These are phyloP conservation scores for Leptopilina drosophilae DNA, from an alignment of 2,888 invertebrate species.

Conservation along the genomic window DNA sequence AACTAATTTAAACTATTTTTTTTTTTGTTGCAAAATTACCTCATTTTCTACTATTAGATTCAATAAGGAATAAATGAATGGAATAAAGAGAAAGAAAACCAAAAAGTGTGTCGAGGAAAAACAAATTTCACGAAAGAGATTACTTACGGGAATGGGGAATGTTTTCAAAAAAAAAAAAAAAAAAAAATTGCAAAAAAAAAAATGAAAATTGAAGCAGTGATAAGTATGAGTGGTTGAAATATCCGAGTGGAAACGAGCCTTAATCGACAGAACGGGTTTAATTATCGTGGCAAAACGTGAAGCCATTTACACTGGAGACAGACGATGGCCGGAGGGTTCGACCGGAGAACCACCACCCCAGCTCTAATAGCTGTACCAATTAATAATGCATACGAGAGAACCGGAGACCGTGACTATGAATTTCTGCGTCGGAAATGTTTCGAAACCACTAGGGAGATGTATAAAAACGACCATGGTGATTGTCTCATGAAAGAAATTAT, in stretches of 20 bases:
- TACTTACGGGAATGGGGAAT: no score
- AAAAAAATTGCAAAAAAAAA: background rate
- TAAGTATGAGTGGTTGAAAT: conserved; percentile 23
- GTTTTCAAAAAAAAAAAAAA: no score
- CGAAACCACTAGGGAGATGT: conserved; percentile 33
- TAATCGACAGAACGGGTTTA: conserved; percentile 41
- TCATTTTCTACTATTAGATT: no score
- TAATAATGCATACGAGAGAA: conserved; percentile 48
- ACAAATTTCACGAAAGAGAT: no score
- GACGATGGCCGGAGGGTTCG: conserved; percentile 34
- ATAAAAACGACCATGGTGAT: conserved; percentile 30
- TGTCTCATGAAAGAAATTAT: conserved; percentile 31
- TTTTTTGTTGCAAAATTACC: no score
- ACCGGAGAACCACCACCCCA: conserved; percentile 7
- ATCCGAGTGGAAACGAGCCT: conserved; percentile 25
- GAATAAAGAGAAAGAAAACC: no score
- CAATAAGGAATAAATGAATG: no score
- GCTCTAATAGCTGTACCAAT: conserved; percentile 47
- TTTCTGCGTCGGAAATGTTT: conserved; percentile 34
- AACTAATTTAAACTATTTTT: no score
- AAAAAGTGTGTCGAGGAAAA: no score
- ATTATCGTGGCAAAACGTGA: conserved; percentile 40
- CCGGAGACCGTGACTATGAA: conserved; percentile 40
- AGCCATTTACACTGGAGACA: conserved; percentile 41
- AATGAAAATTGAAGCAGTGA: conserved; percentile 14